Base-by-base conservation (phyloP, 1,140 invertebrate species). In the Aphelenchoides besseyi region DNA sequence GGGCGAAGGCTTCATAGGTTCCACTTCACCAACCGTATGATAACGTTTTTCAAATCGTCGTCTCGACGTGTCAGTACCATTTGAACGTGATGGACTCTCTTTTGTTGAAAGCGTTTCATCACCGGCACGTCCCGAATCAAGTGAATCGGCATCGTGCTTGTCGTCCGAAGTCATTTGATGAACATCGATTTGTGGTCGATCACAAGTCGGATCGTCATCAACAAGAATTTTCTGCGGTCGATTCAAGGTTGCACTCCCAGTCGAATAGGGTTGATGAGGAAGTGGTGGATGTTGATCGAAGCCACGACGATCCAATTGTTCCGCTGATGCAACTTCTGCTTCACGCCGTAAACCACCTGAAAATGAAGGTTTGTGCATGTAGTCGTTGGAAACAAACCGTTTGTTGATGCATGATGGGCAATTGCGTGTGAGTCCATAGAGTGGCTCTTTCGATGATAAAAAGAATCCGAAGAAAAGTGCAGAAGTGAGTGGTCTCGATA, bases 391-490 rank as follows among this genome's bases (percentile, higher is more conserved):
- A 73, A 70, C 23, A 28, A 37, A 69, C 5, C 12, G 12, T 5
- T 2, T 1, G 23, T 32, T 1, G 5, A 37, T 33, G 36, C 1
- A 52, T 26, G 30, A 72, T 69, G 18, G 2, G 79, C 79, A 16
- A 82, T 53, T 3, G 76, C 74, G 41, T 82, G 81, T 0, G 81
- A 82, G 62, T 82, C 81, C 81, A 82, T 84, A 37, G 69, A 73
- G 18, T 70, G 66, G 52, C 79, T 82, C 63, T 79, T 79, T 35
- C 79, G 72, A 55, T 79, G 78, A 30, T 66, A 66, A 16, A 66
- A 66, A 8, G 63, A 26, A 16, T 66, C 63, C 16, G 63, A 29
- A 1, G 63, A 30, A 32, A 32, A 66, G 3, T 66, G 30, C 63
- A 66, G 63, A 1, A 66, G 63, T 16, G 16, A 29, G 12, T 63